phyloP scores from a whole-genome alignment of 2,888 invertebrate genomes.

The Xanthia togata region DNA sequence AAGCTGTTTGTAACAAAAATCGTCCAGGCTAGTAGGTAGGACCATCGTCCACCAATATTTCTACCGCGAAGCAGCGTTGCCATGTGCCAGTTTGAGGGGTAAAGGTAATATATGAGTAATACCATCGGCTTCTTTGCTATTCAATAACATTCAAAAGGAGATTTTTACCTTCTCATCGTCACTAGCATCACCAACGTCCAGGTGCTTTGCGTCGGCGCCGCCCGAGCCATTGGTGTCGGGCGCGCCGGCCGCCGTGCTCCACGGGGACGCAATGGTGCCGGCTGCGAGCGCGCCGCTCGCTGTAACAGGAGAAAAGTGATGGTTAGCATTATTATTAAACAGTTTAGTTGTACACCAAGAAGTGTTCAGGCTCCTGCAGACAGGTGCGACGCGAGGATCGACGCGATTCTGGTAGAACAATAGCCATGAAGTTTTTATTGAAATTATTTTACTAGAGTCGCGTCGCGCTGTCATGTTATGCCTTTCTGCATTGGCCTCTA shows the following conservation, averaged over 20 bases:
- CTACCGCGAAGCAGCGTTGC: neutral
- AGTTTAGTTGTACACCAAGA: neutral
- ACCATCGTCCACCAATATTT: neutral
- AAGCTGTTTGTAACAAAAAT: neutral
- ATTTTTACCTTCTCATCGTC: conserved; percentile 91
- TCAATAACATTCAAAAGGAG: neutral
- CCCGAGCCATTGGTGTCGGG: conserved; percentile 98
- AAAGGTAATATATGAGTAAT: neutral
- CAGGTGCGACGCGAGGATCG: no score
- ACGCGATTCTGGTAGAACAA: no score
- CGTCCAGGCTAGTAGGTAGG: neutral
- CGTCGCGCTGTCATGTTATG: no score
- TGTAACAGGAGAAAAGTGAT: conserved; percentile 70
- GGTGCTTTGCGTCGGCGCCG: conserved; percentile 96
- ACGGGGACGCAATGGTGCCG: conserved; percentile 99
- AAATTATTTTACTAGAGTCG: no score
- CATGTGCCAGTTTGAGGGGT: neutral
- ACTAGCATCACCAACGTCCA: conserved; percentile 98
- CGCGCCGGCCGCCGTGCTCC: conserved; percentile 95
- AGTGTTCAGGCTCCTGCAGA: neutral
- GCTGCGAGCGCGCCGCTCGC: conserved; percentile 92
- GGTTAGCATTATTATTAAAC: conserved; percentile 4
- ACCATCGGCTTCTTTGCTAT: no score
- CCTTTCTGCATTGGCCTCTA: neutral
- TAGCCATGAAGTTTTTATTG: no score